phyloP scores from a whole-genome alignment of 2,797 vertebrate species.

The Poliocrania exsul region DNA sequence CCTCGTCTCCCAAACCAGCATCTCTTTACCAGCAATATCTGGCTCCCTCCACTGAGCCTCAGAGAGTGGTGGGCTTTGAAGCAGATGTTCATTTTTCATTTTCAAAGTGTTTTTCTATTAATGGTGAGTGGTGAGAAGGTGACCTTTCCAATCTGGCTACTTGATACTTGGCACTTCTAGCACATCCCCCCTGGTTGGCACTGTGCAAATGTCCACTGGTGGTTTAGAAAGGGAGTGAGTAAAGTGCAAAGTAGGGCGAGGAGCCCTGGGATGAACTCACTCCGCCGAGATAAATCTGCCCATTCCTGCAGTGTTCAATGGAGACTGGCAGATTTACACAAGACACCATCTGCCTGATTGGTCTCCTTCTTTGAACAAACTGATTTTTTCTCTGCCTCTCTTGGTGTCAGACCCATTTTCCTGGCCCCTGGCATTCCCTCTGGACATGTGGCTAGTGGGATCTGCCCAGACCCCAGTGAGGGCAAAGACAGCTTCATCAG shows the following conservation, averaged over 20 bases:
- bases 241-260: background rate
- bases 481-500: background rate
- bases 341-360: background rate
- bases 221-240: background rate
- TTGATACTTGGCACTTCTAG: background rate
- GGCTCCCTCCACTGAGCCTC: background rate
- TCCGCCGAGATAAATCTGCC: background rate
- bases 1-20: background rate
- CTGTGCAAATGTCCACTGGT: background rate
- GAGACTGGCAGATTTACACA: background rate
- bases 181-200: accelerated
- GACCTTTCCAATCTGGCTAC: background rate
- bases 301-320: background rate
- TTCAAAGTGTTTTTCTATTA: background rate
- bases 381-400: background rate
- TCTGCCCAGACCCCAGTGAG: background rate
- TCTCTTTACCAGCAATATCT: background rate
- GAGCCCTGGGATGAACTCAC: background rate
- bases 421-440: background rate
- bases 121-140: background rate
- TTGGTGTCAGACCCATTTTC: background rate
- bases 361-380: background rate
- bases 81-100: background rate
- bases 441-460: accelerated
- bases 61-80: background rate